Percentiles rank a stretch among this genome's conserved stretches.
Conservation (phyloP, 2,113 vertebrate genomes). For the Melospiza georgiana region DNA sequence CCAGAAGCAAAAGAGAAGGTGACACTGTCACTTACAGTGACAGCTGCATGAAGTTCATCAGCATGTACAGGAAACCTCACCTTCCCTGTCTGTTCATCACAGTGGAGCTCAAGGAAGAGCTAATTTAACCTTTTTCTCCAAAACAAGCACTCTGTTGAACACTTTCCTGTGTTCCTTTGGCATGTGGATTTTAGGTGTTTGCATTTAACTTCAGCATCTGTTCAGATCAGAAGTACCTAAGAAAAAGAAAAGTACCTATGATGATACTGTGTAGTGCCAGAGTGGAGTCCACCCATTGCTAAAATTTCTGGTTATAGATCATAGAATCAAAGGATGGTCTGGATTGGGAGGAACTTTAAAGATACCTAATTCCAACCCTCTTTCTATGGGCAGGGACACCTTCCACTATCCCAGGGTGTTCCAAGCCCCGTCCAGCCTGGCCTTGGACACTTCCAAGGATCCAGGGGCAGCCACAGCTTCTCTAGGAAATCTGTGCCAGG, state of each 20-base stretch:
- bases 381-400: background rate
- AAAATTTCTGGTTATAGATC: background rate
- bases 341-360: background rate
- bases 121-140: background rate
- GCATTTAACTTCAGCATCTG: background rate
- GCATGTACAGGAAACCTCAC: background rate
- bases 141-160: background rate
- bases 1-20: background rate
- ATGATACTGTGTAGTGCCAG: background rate
- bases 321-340: background rate
- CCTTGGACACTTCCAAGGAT: background rate
- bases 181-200: background rate
- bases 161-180: background rate
- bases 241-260: too few relatives aligned
- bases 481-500: background rate
- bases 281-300: background rate
- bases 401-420: background rate
- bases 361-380: fast-evolving
- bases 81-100: background rate
- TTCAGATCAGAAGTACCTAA: background rate
- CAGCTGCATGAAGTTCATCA: background rate
- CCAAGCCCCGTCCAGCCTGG: background rate
- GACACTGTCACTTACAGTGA: background rate
- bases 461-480: background rate
- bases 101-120: background rate